Conservation (phyloP, 2,113 vertebrate genomes). For the Vimba vimba region DNA sequence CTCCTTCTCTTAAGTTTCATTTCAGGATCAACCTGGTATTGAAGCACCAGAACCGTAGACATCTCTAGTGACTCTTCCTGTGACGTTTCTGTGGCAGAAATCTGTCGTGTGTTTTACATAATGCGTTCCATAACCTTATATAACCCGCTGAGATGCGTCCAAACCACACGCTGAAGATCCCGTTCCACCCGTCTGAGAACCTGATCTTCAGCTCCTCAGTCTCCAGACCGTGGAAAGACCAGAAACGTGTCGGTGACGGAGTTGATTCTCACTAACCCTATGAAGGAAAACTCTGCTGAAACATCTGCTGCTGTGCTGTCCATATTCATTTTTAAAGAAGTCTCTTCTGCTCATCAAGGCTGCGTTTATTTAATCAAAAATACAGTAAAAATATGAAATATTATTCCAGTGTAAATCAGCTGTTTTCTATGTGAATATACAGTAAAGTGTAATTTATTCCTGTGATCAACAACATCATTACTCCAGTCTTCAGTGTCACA, state of each 20-base stretch:
- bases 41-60: neutral
- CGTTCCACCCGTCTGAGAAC: neutral
- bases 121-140: conserved; percentile 16
- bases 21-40: neutral
- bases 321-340: neutral
- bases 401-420: no score
- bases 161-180: neutral
- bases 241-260: neutral
- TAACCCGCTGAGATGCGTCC: neutral
- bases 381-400: no score
- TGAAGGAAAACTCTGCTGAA: no score
- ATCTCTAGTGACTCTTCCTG: neutral
- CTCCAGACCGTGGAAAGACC: neutral
- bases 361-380: no score
- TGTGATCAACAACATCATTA: no score
- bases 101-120: conserved; percentile 30
- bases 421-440: no score
- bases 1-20: neutral
- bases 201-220: no score
- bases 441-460: no score
- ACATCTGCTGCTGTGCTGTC: neutral
- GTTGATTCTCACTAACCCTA: no score
- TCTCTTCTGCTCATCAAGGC: no score
- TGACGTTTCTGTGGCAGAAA: neutral
- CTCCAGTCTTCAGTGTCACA: no score